A percentile compares a stretch with the other conserved stretches of the same genome.
These are phyloP conservation scores for Mirounga angustirostris DNA, from an alignment of 2,113 vertebrate species.

Conservation along the genomic window DNA sequence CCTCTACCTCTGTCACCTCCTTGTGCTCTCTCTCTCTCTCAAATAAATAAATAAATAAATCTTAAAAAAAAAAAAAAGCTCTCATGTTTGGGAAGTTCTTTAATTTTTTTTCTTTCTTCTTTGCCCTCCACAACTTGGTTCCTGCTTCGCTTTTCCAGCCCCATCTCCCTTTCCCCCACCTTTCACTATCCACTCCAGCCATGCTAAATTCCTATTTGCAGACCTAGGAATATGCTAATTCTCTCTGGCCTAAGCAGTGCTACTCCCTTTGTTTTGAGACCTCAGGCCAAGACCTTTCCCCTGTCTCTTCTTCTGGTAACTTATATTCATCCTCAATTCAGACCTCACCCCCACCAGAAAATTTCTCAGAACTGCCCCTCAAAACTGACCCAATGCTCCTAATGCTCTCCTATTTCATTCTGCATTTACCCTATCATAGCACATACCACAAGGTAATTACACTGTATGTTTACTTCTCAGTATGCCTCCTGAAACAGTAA, in stretches of 20 bases:
- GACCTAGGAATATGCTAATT: background rate
- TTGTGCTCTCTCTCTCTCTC: background rate
- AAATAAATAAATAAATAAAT: background rate
- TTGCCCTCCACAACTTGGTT: background rate
- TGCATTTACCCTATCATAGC: background rate
- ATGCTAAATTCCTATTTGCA: background rate
- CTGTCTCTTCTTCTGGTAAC: background rate
- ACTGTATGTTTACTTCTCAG: background rate
- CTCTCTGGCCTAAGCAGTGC: background rate
- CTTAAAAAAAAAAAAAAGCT: background rate
- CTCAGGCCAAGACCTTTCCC: background rate
- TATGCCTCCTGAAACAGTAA: background rate
- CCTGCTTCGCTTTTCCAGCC: background rate
- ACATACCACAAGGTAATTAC: background rate
- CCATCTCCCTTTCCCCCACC: background rate
- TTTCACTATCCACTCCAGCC: background rate
- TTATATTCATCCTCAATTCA: background rate
- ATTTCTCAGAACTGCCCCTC: background rate
- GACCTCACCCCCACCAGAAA: background rate
- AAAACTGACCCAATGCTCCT: background rate
- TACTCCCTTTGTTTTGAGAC: background rate
- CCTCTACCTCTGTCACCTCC: background rate
- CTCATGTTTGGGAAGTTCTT: background rate
- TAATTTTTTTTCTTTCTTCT: background rate
- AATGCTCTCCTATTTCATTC: background rate